Evolutionary conservation across 2,113 vertebrate species (phyloP).

Genomic region (Asarcornis scutulata): DNA sequence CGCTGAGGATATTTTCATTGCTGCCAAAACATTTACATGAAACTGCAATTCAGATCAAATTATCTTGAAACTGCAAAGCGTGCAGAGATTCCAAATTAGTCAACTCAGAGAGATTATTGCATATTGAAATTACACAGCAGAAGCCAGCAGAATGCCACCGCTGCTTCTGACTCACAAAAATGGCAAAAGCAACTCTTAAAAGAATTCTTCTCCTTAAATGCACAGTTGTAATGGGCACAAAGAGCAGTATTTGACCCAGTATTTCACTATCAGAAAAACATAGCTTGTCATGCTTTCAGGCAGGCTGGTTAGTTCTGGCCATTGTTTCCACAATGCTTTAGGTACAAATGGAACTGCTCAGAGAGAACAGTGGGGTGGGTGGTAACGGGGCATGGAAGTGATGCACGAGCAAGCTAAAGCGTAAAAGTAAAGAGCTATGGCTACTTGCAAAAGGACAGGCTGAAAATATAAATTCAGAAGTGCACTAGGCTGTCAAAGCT

Average conservation of each 20-base stretch:
- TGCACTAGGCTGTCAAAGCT: not conserved
- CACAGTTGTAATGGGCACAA: not conserved
- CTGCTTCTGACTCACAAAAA: not conserved
- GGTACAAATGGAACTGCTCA: not conserved
- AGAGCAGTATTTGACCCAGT: not conserved
- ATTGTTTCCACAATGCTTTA: not conserved
- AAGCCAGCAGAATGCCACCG: not conserved
- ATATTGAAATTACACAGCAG: constrained; percentile 26
- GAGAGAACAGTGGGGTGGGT: not conserved
- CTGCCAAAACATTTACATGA: constrained; percentile 67
- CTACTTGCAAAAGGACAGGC: not conserved
- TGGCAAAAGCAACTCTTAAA: not conserved
- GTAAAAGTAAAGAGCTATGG: not conserved
- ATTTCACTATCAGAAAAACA: not conserved
- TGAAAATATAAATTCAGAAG: not conserved
- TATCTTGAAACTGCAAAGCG: constrained; percentile 39
- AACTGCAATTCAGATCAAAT: constrained; percentile 62
- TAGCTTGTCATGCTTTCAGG: not conserved
- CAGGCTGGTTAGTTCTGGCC: not conserved
- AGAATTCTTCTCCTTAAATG: not conserved
- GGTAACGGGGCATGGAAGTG: not conserved
- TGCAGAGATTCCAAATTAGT: constrained; percentile 33
- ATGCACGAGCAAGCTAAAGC: not conserved
- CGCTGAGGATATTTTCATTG: constrained; percentile 48
- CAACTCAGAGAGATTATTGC: constrained; percentile 2